Conservation (phyloP, 2,113 vertebrate species). For the Diadophis punctatus region DNA sequence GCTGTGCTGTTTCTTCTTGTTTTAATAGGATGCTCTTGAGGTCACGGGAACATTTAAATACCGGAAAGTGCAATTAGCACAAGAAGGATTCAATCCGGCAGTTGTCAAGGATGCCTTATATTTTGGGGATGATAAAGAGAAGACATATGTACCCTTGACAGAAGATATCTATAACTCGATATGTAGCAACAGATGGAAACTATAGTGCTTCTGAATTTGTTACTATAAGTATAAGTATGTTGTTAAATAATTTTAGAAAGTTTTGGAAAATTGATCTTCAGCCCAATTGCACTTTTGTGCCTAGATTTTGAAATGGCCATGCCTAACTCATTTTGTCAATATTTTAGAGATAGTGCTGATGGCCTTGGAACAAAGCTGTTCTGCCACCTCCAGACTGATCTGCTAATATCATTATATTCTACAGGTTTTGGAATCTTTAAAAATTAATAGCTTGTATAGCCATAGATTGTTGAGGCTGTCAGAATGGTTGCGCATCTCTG, state of each 20-base stretch:
- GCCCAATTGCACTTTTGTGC: neutral
- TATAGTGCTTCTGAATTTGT: conserved; percentile 35
- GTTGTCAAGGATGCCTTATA: conserved; percentile 71
- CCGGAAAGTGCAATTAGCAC: conserved; percentile 72
- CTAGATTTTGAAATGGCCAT: conserved; percentile 16
- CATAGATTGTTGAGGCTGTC: neutral
- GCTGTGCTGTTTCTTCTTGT: conserved; percentile 3
- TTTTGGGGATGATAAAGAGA: conserved; percentile 74
- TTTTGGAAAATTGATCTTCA: conserved; percentile 1
- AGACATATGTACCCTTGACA: conserved; percentile 77
- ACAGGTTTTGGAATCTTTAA: neutral
- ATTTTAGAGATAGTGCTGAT: neutral
- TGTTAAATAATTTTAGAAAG: conserved; percentile 17
- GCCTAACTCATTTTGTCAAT: neutral
- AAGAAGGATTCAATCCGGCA: conserved; percentile 78
- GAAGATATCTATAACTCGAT: conserved; percentile 73
- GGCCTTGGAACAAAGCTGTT: neutral
- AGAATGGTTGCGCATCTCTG: neutral
- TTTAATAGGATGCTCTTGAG: conserved; percentile 65
- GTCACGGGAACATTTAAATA: conserved; percentile 83
- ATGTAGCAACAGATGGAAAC: conserved; percentile 46
- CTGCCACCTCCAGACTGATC: neutral
- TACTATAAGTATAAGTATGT: neutral
- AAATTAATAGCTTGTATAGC: neutral
- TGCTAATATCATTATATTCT: neutral